Evolutionary conservation across 2,888 invertebrate species (phyloP).

Genomic region (Clusia tigrina): DNA sequence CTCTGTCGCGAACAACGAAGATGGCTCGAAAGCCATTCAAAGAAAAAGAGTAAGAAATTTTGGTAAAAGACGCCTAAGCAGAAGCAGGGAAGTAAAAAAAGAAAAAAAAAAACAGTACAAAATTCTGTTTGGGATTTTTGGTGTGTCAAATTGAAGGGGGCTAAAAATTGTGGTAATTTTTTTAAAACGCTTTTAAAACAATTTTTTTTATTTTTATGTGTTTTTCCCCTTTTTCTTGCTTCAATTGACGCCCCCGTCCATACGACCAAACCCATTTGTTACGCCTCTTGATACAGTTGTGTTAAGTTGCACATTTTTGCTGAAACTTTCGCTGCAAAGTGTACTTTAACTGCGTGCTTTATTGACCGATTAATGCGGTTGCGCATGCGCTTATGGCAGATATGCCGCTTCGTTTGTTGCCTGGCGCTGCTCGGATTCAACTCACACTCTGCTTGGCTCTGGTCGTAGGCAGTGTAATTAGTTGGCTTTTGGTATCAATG

Average conservation of each 20-base stretch:
- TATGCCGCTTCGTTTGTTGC: neutral
- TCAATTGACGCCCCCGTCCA: neutral
- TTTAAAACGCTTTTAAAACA: neutral
- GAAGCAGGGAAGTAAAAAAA: neutral
- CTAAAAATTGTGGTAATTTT: too few relatives aligned
- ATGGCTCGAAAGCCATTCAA: constrained; percentile 7
- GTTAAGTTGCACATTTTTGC: neutral
- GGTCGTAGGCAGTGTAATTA: neutral
- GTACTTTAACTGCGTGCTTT: neutral
- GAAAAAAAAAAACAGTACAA: neutral
- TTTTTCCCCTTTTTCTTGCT: neutral
- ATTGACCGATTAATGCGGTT: constrained; percentile 5
- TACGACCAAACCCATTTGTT: neutral
- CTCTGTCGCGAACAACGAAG: neutral
- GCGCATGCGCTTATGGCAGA: constrained; percentile 1
- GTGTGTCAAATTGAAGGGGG: neutral
- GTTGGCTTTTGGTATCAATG: constrained; percentile 3
- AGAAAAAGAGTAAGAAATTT: constrained; percentile 5
- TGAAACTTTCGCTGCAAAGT: constrained; percentile 3
- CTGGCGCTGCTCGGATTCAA: neutral
- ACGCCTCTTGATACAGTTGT: neutral
- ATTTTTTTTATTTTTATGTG: neutral
- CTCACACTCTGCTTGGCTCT: neutral
- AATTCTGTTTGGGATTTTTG: constrained; percentile 5
- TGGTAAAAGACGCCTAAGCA: constrained; percentile 4